phyloP scores from a whole-genome alignment of 2,113 vertebrate species.

The Nyctibius bracteatus region DNA sequence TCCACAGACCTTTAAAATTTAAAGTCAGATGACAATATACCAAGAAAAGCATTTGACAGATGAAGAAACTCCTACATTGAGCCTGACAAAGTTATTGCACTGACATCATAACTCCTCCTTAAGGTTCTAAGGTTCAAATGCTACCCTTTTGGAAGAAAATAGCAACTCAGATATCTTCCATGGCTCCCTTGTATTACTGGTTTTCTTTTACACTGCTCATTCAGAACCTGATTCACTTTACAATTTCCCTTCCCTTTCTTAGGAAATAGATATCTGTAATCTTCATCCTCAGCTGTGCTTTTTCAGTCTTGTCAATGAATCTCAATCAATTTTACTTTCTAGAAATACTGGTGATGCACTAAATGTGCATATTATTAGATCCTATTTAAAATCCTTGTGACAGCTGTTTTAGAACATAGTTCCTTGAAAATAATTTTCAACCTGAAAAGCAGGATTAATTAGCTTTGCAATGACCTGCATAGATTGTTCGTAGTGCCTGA shows the following conservation, averaged over 20 bases:
- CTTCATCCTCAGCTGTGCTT: neutral
- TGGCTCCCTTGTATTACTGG: neutral
- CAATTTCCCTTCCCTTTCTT: neutral
- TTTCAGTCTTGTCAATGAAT: neutral
- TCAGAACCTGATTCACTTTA: neutral
- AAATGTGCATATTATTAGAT: neutral
- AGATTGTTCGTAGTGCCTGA: neutral
- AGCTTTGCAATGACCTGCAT: slow-evolving; percentile 19
- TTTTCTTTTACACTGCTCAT: neutral
- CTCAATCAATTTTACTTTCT: slow-evolving; percentile 12
- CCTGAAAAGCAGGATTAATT: neutral
- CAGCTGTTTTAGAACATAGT: neutral
- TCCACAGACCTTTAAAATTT: neutral
- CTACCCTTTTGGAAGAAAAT: neutral
- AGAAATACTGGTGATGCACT: neutral
- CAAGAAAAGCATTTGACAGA: neutral
- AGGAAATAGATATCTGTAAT: neutral
- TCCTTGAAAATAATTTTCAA: slow-evolving; percentile 28
- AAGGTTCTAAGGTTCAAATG: neutral
- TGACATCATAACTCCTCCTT: neutral
- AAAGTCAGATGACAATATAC: neutral
- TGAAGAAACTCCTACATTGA: neutral
- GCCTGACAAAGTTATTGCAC: neutral
- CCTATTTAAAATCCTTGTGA: neutral
- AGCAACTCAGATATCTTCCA: neutral